Base-by-base conservation (phyloP, 53 echinoderm and acorn worm species). In the Apostichopus leukothele region DNA sequence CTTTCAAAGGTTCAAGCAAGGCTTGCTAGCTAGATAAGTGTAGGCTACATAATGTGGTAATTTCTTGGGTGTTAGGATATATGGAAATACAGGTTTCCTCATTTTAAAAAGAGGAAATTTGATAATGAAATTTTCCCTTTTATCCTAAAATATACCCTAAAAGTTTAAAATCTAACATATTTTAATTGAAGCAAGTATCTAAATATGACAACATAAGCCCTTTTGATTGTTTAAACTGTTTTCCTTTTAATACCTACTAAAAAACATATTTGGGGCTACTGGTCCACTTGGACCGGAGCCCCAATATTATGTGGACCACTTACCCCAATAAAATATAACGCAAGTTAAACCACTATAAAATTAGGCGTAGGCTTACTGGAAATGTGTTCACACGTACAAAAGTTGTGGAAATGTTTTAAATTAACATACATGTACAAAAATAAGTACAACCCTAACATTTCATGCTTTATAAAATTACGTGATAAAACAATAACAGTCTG, bases 251-350 rank as follows among this genome's bases (percentile, higher is more conserved):
- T 14, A 61, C 3, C 10, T 22, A 60, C 21, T 19, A 51, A 55
- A 88, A 57, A 76, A 76, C 20, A 22, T 76, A 22, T 5, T 5
- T 76, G 76, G 76, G 76, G 76, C 23, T 20, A 76, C 20, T 76
- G 76, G 76, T 76, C 76, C 76, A 76, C 5, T 1, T 76, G 76
- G 76, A 76, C 76, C 76, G 23, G 20, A 20, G 23, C 76, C 76
- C 76, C 76, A 76, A 76, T 20, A 13, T 39, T 6, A 14, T 22
- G 26, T 76, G 76, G 76, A 76, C 76, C 76, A 26, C 76, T 76
- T 76, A 76, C 76, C 76, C 76, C 76, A 76, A 51, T 6, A 76
- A 22, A 76, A 39, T 21, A 21, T 14, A 61, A 61, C 63, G 25
- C 25, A 1, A 25, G 25, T 25, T 25, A 25, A 25, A 25, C 25